Evolutionary conservation across 2,797 vertebrate species (phyloP).

Genomic region (Tragelaphus eurycerus): DNA sequence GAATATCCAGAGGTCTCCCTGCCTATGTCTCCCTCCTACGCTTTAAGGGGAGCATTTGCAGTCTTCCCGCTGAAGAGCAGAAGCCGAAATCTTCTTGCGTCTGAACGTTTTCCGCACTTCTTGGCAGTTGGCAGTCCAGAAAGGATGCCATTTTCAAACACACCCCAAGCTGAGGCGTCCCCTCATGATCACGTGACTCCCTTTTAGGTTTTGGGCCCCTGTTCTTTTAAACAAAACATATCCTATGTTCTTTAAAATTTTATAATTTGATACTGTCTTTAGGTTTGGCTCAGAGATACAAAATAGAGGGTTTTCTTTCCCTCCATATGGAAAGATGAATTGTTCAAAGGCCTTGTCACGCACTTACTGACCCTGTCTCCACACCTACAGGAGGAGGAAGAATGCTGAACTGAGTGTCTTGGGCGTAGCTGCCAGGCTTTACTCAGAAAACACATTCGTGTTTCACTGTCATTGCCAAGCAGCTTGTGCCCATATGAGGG

Average conservation of each 20-base stretch:
- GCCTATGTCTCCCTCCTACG: background rate
- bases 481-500: background rate
- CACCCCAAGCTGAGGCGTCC: background rate
- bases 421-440: background rate
- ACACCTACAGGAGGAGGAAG: background rate
- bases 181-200: background rate
- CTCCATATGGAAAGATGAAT: background rate
- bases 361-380: background rate
- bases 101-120: background rate
- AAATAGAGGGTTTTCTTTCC: background rate
- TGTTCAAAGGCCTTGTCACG: background rate
- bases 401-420: background rate
- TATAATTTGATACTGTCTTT: background rate
- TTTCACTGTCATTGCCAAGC: background rate
- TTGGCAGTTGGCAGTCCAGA: background rate
- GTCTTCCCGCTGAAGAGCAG: background rate
- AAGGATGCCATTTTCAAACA: background rate
- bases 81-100: background rate
- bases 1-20: background rate
- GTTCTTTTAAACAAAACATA: background rate
- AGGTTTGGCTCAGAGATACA: background rate
- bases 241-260: background rate
- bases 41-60: background rate
- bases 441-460: background rate
- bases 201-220: background rate